Percentiles rank a stretch among this genome's conserved stretches.
Conservation (phyloP, 2,113 vertebrate genomes). For the Oreotragus oreotragus region DNA sequence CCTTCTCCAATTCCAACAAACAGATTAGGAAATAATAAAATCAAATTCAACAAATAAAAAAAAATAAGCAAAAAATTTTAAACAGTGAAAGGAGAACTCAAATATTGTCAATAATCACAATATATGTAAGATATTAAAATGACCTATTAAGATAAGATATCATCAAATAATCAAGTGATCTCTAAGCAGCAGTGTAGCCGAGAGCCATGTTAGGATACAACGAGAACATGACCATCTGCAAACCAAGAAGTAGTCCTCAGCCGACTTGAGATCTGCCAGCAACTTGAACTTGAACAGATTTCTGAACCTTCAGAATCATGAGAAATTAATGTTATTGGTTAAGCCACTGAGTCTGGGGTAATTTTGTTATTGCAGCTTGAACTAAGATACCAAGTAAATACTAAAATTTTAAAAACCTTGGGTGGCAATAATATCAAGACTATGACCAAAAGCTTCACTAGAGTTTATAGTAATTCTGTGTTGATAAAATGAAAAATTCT, state of each 20-base stretch:
- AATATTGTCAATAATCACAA: background rate
- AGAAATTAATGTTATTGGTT: background rate
- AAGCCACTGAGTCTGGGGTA: background rate
- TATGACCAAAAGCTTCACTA: background rate
- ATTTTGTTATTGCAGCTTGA: background rate
- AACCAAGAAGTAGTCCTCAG: background rate
- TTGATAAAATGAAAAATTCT: background rate
- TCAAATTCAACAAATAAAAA: background rate
- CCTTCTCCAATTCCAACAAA: too few relatives aligned
- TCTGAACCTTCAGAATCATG: background rate
- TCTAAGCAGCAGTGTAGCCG: background rate
- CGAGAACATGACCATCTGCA: background rate
- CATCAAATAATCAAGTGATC: background rate
- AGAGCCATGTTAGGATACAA: background rate
- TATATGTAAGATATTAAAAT: background rate
- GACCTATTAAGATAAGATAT: background rate
- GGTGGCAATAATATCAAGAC: background rate
- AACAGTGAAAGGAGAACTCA: background rate
- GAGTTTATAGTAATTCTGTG: background rate
- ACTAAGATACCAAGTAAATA: background rate
- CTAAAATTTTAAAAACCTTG: background rate
- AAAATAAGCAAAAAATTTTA: background rate
- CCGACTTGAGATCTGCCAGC: background rate
- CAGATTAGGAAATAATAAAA: background rate
- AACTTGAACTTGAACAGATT: background rate